These are phyloP conservation scores for Platorchestia sp. DNA, from an alignment of 1,140 invertebrate species.

Conservation along the genomic window DNA sequence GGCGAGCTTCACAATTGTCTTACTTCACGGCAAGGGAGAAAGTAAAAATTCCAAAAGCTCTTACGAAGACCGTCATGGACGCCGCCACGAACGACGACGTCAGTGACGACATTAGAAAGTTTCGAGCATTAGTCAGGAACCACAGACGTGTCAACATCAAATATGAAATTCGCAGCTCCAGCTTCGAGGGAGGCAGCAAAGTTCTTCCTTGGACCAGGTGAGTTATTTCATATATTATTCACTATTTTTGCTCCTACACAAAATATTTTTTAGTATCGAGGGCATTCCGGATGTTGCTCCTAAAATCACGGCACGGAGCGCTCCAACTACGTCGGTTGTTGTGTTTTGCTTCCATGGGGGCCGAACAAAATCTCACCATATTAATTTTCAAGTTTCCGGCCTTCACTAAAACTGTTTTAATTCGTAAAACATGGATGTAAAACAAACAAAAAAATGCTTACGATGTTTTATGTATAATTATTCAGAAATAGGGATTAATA, in stretches of 20 bases:
- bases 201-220: conserved; percentile 11
- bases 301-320: too few species aligned
- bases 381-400: too few species aligned
- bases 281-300: too few species aligned
- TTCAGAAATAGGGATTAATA: too few species aligned
- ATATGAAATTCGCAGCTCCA: conserved; percentile 23
- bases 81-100: neutral
- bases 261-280: neutral
- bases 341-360: too few species aligned
- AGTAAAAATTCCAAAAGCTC: neutral
- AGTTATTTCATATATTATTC: neutral
- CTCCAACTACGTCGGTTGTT: too few species aligned
- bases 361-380: too few species aligned
- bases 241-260: neutral
- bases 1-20: neutral
- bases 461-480: too few species aligned
- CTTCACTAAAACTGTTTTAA: too few species aligned
- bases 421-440: too few species aligned
- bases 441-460: too few species aligned
- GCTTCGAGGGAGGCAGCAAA: conserved; percentile 10
- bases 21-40: neutral
- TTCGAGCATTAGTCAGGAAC: neutral
- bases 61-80: neutral
- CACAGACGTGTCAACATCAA: conserved; percentile 9
- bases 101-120: neutral